Conservation (phyloP, 2,797 vertebrate species). For the Mormyrus proboscirostris region DNA sequence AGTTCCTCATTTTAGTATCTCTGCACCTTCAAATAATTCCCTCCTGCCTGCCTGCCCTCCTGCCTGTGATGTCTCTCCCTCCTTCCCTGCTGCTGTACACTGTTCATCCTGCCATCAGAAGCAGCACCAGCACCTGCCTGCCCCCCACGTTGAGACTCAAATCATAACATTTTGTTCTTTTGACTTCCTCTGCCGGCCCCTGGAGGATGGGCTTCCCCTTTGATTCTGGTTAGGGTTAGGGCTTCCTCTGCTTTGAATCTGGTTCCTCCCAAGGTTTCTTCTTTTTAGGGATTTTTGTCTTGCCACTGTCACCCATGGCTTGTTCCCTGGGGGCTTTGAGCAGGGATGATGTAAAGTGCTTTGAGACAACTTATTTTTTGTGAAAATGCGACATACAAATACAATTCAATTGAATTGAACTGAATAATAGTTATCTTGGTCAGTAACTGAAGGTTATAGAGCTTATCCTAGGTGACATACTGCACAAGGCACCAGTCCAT, state of each 20-base stretch:
- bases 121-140: background rate
- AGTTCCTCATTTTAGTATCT: background rate
- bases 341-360: background rate
- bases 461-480: background rate
- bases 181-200: background rate
- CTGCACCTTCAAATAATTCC: background rate
- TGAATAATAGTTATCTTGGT: background rate
- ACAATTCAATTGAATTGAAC: background rate
- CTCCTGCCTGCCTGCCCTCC: background rate
- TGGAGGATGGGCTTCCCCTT: background rate
- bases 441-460: background rate
- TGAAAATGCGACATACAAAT: background rate
- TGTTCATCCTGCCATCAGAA: background rate
- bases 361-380: background rate
- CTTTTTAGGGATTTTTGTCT: background rate
- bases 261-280: background rate
- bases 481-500: background rate
- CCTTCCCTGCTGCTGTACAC: background rate
- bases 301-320: background rate
- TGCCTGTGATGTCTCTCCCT: background rate
- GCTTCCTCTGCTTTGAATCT: background rate
- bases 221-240: background rate
- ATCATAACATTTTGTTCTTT: background rate
- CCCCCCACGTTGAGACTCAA: background rate
- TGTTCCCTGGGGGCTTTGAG: background rate